A percentile compares a stretch with the other conserved stretches of the same genome.
Evolutionary conservation across 2,888 invertebrate genomes (phyloP).

Genomic region (Erpobdella octoculata): DNA sequence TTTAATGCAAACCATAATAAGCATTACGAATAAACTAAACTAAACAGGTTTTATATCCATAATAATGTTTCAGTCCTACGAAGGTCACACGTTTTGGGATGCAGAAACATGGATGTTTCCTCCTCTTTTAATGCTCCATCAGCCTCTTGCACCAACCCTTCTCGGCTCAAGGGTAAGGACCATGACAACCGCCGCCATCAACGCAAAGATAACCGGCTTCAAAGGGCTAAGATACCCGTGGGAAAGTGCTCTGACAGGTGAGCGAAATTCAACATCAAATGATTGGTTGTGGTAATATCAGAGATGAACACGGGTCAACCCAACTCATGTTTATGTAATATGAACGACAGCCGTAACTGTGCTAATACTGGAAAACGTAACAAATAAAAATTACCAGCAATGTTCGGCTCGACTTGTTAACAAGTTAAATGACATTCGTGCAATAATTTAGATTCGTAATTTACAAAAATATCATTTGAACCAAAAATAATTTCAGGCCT

Average conservation of each 20-base stretch:
- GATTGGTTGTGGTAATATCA: too few relatives aligned
- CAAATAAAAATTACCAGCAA: too few relatives aligned
- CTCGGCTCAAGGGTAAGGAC: conserved; percentile 44
- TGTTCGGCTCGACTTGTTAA: too few relatives aligned
- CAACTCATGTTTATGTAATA: too few relatives aligned
- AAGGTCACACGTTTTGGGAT: conserved; percentile 52
- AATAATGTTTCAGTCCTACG: conserved; percentile 42
- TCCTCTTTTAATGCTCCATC: conserved; percentile 43
- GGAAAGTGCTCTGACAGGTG: conserved; percentile 50
- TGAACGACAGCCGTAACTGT: too few relatives aligned
- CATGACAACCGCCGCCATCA: conserved; percentile 41
- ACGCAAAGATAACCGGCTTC: conserved; percentile 41
- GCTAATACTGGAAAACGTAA: too few relatives aligned
- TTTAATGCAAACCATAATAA: neutral
- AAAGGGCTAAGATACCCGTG: conserved; percentile 49
- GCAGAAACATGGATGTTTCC: conserved; percentile 53
- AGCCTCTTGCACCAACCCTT: conserved; percentile 42
- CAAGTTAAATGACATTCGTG: neutral
- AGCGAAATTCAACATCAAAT: neutral
- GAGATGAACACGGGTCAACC: too few relatives aligned
- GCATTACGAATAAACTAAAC: neutral
- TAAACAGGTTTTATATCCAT: too few relatives aligned
- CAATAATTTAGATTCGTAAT: neutral
- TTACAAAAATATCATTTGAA: neutral
- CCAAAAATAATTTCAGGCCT: conserved; percentile 31